Conservation (phyloP, 1,140 invertebrate species). For the Drosophila cardini region DNA sequence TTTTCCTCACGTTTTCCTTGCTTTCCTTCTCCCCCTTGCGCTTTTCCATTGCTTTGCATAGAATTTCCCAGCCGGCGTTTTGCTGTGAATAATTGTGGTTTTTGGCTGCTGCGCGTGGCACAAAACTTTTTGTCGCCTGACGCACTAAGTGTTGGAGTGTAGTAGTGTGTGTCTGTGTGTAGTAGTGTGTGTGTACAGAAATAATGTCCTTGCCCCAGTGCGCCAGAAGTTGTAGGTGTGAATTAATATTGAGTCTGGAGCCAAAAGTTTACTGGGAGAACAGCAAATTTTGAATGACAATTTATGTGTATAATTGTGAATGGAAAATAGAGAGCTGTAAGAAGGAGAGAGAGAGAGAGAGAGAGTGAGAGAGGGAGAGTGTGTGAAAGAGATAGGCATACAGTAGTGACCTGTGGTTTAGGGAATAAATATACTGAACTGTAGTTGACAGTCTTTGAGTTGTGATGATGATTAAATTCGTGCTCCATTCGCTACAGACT, state of each 20-base stretch:
- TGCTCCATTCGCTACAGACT: neutral
- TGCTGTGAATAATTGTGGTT: constrained; percentile 43
- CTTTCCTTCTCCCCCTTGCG: neutral
- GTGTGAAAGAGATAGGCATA: neutral
- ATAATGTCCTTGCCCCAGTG: constrained; percentile 52
- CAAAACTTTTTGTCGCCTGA: constrained; percentile 35
- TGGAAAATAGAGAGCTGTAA: constrained; percentile 3
- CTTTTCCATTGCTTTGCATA: constrained; percentile 2
- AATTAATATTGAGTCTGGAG: constrained; percentile 62
- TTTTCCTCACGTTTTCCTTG: neutral
- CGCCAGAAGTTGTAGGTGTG: constrained; percentile 51
- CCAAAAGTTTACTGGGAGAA: constrained; percentile 63
- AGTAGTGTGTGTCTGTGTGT: constrained; percentile 9
- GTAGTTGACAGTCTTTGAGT: constrained; percentile 15
- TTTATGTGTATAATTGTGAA: constrained; percentile 23
- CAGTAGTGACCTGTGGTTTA: neutral
- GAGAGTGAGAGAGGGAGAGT: neutral
- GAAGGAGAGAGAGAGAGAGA: neutral
- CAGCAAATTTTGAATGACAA: constrained; percentile 44
- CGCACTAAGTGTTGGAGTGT: neutral
- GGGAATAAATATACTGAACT: constrained; percentile 7
- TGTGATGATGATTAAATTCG: constrained; percentile 17
- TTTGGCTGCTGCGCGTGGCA: constrained; percentile 39
- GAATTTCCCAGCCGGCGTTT: constrained; percentile 19
- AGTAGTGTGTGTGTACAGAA: constrained; percentile 24